Evolutionary conservation across 2,888 invertebrate species (phyloP), one percentile per base, ranked within the genome.

Genomic region (Caenorhabditis virilis): DNA sequence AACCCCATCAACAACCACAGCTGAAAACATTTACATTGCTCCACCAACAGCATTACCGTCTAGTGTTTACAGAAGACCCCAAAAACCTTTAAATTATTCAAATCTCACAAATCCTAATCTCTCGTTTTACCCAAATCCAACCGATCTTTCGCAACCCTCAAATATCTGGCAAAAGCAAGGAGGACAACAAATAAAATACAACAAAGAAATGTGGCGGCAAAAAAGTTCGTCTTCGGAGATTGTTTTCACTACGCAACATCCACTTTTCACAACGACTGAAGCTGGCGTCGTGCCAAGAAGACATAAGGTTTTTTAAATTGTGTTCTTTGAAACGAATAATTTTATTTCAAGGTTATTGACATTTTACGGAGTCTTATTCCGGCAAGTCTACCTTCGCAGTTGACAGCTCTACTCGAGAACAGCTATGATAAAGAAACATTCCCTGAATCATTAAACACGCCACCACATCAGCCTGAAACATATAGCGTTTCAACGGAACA

Each of bases 341-440:
- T 47, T 9, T 25, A 20, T 9, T 39, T 61, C 39, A 38, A 69
- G 69, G 69, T 71, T 3, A 71, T 71, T 22, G 67, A 68, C 41
- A 57, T 71, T 39, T 33, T 71, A 49, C 64, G 62, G 38, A 65
- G 65, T 23, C 38, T 71, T 16, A 58, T 71, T 20, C 71, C 71
- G 33, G 61, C 67, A 9, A 71, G 65, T 45, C 33, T 71, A 0
- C 71, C 71, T 2, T 52, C 56, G 1, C 56, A 65, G 45, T 42
- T 71, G 11, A 65, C 71, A 2, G 61, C 61, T 3, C 43, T 71
- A 1, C 33, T 71, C 6, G 71, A 71, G 20, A 71, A 68, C 35
- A 67, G 55, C 30, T 57, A 67, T 35, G 70, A 71, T 15, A 55
- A 51, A 25, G 52, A 56, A 5, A 43, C 39, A 5, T 59, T 58